A percentile compares a stretch with the other conserved stretches of the same genome.
Conservation (phyloP, 2,797 vertebrate genomes). For the Characodon lateralis region DNA sequence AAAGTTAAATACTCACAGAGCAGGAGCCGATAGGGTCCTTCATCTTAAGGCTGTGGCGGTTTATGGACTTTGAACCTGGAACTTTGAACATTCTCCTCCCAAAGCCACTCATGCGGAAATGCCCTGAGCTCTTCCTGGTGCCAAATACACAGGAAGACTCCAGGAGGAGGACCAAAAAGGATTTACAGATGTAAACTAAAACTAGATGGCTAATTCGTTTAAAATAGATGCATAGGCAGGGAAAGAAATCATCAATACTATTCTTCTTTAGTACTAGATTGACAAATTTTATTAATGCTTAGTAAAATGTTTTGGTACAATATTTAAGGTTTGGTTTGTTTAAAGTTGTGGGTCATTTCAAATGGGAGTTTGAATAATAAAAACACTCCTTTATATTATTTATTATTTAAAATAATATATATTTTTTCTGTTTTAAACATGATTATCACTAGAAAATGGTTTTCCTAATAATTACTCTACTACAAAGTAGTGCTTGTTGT, state of each 20-base stretch:
- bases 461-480: not conserved
- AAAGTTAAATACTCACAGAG: constrained; percentile 81
- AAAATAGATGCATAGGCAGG: not conserved
- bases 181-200: constrained; percentile 23
- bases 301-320: not conserved
- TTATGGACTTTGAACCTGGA: constrained; percentile 78
- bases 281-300: not conserved
- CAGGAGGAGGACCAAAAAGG: constrained; percentile 13
- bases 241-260: constrained; percentile 1
- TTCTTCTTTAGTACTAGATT: not conserved
- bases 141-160: constrained; percentile 49
- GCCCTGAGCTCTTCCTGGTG: constrained; percentile 59
- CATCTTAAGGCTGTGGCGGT: constrained; percentile 80
- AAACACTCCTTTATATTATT: not conserved
- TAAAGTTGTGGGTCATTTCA: not conserved
- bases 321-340: not conserved
- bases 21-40: constrained; percentile 85
- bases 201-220: constrained; percentile 5
- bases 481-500: not conserved
- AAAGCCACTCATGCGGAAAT: constrained; percentile 77
- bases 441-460: not conserved
- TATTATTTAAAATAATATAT: not conserved
- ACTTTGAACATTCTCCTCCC: constrained; percentile 71
- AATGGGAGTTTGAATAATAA: not conserved
- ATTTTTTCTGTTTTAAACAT: not conserved